Percentiles rank a stretch among this genome's conserved stretches.
These are phyloP conservation scores for Hylia prasina DNA, from an alignment of 2,113 vertebrate species.

Conservation along the genomic window DNA sequence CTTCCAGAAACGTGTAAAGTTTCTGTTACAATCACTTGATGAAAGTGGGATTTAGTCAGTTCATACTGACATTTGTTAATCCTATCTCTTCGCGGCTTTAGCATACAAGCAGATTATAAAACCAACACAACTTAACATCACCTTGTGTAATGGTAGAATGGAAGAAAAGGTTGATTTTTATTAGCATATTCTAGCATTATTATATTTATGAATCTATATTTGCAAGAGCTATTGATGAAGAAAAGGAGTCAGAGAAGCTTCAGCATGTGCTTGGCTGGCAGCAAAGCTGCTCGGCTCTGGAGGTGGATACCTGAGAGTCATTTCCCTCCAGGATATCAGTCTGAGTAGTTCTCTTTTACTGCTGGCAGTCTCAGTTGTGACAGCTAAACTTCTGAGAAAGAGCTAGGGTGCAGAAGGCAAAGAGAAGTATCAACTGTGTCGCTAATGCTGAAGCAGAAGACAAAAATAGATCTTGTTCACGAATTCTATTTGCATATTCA, in stretches of 20 bases:
- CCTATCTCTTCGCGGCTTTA: neutral
- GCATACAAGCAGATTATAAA: neutral
- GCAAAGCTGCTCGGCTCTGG: neutral
- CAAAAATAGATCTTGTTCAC: neutral
- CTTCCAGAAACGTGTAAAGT: neutral
- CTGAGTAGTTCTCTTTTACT: neutral
- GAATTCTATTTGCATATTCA: neutral
- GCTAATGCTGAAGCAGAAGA: neutral
- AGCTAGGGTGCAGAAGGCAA: neutral
- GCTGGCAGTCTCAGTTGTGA: neutral
- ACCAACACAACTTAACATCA: accelerated
- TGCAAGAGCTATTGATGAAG: neutral
- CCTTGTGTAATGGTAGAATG: neutral
- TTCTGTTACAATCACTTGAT: neutral
- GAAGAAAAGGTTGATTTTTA: neutral
- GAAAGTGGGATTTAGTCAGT: neutral
- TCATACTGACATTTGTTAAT: neutral
- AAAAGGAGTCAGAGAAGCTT: neutral
- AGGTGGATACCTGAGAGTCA: neutral
- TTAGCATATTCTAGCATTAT: neutral
- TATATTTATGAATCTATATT: neutral
- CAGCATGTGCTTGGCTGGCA: neutral
- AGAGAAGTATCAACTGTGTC: neutral
- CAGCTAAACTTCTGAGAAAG: neutral
- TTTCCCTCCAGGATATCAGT: neutral